phyloP scores from a whole-genome alignment of 1,140 invertebrate genomes.

The Acyrthosiphon pisum region DNA sequence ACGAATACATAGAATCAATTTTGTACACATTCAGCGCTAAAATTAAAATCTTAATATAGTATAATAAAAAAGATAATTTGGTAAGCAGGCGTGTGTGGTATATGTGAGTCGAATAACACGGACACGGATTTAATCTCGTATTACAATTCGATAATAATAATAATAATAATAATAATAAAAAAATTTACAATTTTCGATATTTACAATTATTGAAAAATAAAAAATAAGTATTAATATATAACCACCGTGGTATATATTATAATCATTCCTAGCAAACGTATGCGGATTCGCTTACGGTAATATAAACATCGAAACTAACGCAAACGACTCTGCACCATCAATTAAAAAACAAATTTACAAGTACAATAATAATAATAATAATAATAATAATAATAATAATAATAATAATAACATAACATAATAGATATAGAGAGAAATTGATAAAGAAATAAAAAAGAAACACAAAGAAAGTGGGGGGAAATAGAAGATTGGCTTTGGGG shows the following conservation, averaged over 20 bases:
- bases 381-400: constrained; percentile 22
- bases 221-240: constrained; percentile 18
- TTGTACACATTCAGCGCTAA: constrained; percentile 23
- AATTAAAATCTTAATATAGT: not conserved
- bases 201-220: constrained; percentile 30
- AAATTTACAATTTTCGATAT: constrained; percentile 34
- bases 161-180: constrained; percentile 39
- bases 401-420: constrained; percentile 23
- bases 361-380: constrained; percentile 26
- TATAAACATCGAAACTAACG: constrained; percentile 18
- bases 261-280: constrained; percentile 12
- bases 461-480: not conserved
- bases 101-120: constrained; percentile 2
- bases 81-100: constrained; percentile 45
- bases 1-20: constrained; percentile 3
- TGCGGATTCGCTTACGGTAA: not conserved
- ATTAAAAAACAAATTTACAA: constrained; percentile 36
- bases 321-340: constrained; percentile 18
- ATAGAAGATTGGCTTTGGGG: not conserved
- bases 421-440: not conserved
- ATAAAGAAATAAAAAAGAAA: constrained; percentile 18
- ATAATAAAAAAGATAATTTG: constrained; percentile 35
- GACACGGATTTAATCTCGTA: constrained; percentile 29
- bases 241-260: not conserved
- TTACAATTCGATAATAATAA: constrained; percentile 22